Conservation (phyloP, 2,113 vertebrate genomes). For the Percopsis transmontana region DNA sequence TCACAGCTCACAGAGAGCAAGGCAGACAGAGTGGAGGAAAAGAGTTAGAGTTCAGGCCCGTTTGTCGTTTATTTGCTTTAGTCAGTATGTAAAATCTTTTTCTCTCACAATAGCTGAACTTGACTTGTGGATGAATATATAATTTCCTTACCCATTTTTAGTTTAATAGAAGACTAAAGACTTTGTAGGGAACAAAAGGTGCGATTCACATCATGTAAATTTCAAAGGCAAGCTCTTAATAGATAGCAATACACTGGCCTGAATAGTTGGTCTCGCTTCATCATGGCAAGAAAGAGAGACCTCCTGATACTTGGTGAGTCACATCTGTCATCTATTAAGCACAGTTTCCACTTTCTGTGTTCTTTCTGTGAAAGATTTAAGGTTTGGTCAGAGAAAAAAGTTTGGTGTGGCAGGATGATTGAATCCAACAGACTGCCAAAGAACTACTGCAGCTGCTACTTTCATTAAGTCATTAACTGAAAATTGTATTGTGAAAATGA, state of each 20-base stretch:
- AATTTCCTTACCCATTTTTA: not conserved
- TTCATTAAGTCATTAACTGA: no score
- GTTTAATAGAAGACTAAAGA: not conserved
- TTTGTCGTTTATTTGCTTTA: not conserved
- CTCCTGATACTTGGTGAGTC: constrained; percentile 71
- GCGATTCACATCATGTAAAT: not conserved
- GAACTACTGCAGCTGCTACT: no score
- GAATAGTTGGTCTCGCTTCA: constrained; percentile 28
- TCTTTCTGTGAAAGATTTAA: constrained; percentile 26
- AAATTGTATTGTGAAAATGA: no score
- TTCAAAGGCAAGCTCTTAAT: constrained; percentile 4
- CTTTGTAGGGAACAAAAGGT: not conserved
- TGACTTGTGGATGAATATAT: not conserved
- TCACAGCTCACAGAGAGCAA: not conserved
- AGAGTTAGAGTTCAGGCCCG: not conserved
- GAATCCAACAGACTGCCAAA: not conserved
- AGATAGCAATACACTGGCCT: not conserved
- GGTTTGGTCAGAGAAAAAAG: not conserved
- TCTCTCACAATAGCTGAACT: not conserved
- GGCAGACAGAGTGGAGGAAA: not conserved
- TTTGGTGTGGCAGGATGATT: not conserved
- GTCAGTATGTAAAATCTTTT: not conserved
- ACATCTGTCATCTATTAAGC: constrained; percentile 24
- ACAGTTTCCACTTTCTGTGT: not conserved
- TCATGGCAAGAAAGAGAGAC: constrained; percentile 51